phyloP scores from a whole-genome alignment of 2,113 vertebrate species.

The Fregetta grallaria region DNA sequence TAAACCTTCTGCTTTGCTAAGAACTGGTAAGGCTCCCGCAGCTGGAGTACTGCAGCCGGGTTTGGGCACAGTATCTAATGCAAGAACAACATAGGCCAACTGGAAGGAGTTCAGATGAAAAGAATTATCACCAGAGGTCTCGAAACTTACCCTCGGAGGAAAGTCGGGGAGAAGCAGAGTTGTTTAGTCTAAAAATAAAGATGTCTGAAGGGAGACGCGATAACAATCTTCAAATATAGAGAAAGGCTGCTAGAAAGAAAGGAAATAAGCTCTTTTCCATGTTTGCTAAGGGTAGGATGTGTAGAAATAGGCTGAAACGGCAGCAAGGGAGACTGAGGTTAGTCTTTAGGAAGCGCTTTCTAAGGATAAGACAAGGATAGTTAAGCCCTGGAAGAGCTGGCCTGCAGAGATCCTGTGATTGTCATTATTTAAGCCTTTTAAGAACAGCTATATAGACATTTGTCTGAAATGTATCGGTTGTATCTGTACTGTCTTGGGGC shows the following conservation, averaged over 20 bases:
- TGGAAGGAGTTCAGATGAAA: conserved; percentile 33
- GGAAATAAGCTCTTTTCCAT: conserved; percentile 6
- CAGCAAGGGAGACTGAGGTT: not conserved
- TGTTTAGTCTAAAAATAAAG: conserved; percentile 56
- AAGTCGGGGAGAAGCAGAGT: not conserved
- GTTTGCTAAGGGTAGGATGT: not conserved
- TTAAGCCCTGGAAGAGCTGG: not conserved
- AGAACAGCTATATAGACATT: not conserved
- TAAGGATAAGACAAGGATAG: not conserved
- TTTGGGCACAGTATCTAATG: not conserved
- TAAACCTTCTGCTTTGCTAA: not conserved
- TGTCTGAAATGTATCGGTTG: not conserved
- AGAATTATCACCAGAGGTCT: conserved; percentile 34
- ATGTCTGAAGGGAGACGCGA: not conserved
- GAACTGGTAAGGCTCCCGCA: not conserved
- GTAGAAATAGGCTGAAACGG: not conserved
- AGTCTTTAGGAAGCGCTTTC: not conserved
- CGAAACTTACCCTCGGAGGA: not conserved
- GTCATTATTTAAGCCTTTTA: not conserved
- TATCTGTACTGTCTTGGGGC: not conserved
- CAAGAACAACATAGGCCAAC: not conserved
- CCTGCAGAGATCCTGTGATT: not conserved
- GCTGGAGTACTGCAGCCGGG: not conserved
- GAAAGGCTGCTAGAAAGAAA: conserved; percentile 21
- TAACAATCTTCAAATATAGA: conserved; percentile 11